Base-by-base conservation (phyloP, 37 sponge, comb jelly and placozoan genomes). In the Hormiphora californensis region DNA sequence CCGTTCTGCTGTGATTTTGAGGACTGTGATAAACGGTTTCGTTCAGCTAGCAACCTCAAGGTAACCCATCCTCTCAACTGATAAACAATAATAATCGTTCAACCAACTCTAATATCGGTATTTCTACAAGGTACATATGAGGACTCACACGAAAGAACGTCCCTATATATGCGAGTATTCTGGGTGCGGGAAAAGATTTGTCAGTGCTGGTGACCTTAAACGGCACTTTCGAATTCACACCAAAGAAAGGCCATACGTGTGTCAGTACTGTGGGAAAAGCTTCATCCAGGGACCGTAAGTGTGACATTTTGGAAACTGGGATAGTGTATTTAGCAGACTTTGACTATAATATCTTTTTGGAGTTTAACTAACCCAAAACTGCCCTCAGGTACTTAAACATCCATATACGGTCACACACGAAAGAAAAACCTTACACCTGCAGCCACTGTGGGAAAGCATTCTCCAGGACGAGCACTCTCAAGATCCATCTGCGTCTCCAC, bases 181-280 rank as follows among this genome's bases (percentile, higher is more conserved):
- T 4, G 81, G 81, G 0, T 73, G 81, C 23, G 81, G 81, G 44
- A 73, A 73, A 30, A 25, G 81, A 46, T 73, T 73, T 17, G 81
- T 73, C 22, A 73, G 81, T 73, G 81, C 81, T 1, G 81, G 81
- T 0, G 81, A 73, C 46, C 46, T 73, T 28, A 73, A 73, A 46
- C 9, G 81, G 23, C 81, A 73, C 27, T 73, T 73, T 46, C 35
- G 81, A 0, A 73, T 73, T 3, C 81, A 73, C 46, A 73, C 81
- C 43, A 73, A 73, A 19, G 81, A 73, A 28, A 1, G 81, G 25
- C 81, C 81, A 0, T 73, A 73, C 23, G 81, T 73, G 27, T 73
- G 81, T 40, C 81, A 73, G 81, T 73, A 73, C 81, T 73, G 81
- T n/a, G 81, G 81, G n/a, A 73, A 73, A 33, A 73, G 81, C 81